phyloP scores from a whole-genome alignment of 2,113 vertebrate genomes.

The Himantopus leucocephalus region DNA sequence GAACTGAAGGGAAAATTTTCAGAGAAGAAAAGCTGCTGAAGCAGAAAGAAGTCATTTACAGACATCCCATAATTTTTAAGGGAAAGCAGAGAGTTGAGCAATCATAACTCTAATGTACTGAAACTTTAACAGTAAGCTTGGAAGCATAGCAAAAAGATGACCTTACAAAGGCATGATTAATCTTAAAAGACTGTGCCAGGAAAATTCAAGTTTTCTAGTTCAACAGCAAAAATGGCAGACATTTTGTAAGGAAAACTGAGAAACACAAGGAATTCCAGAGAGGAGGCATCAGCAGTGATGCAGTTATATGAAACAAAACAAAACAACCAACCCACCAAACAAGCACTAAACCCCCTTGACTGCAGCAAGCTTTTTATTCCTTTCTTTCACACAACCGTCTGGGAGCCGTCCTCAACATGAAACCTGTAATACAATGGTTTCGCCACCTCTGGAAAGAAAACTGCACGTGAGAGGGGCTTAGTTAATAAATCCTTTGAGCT shows the following conservation, averaged over 20 bases:
- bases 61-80: constrained; percentile 39
- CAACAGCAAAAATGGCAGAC: background rate
- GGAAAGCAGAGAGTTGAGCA: constrained; percentile 36
- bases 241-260: accelerated
- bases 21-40: background rate
- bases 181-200: background rate
- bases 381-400: background rate
- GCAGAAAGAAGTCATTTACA: constrained; percentile 42
- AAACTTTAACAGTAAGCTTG: constrained; percentile 52
- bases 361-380: background rate
- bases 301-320: background rate
- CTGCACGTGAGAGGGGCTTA: background rate
- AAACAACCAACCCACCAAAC: background rate
- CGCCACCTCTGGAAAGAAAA: background rate
- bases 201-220: background rate
- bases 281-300: background rate
- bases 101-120: constrained; percentile 46
- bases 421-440: background rate
- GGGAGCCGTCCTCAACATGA: background rate
- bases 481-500: background rate
- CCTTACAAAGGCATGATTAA: background rate
- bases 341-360: background rate
- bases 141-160: constrained; percentile 35
- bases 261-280: background rate
- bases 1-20: background rate